These are phyloP conservation scores for Drosophila sp. DNA, from an alignment of 1,140 invertebrate species.

Conservation along the genomic window DNA sequence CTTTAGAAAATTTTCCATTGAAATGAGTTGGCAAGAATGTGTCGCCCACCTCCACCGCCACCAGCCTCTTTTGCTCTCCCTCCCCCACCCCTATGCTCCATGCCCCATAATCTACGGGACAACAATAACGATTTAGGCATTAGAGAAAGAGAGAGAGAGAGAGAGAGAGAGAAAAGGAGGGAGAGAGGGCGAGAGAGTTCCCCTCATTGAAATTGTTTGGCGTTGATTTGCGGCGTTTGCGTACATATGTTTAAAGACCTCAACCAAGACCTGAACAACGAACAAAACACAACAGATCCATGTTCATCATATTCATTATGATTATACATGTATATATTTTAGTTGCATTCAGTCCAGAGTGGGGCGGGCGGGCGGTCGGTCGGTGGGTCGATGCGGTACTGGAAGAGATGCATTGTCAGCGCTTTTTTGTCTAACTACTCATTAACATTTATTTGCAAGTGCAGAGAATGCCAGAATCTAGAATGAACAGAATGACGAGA, in stretches of 20 bases:
- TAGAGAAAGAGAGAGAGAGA: slow-evolving; percentile 35
- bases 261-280: slow-evolving; percentile 28
- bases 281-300: slow-evolving; percentile 26
- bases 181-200: no score
- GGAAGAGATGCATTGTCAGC: slow-evolving; percentile 65
- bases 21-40: slow-evolving; percentile 60
- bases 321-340: slow-evolving; percentile 38
- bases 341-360: slow-evolving; percentile 40
- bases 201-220: slow-evolving; percentile 62
- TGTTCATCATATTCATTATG: slow-evolving; percentile 46
- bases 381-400: neutral
- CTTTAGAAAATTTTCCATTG: slow-evolving; percentile 64
- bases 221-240: slow-evolving; percentile 64
- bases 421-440: slow-evolving; percentile 75
- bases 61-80: slow-evolving; percentile 1
- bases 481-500: slow-evolving; percentile 44
- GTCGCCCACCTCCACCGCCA: slow-evolving; percentile 42
- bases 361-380: neutral
- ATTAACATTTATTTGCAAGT: slow-evolving; percentile 81
- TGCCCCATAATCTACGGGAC: slow-evolving; percentile 2
- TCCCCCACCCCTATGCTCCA: neutral
- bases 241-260: slow-evolving; percentile 39
- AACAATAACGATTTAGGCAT: slow-evolving; percentile 76
- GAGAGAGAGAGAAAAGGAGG: no score
- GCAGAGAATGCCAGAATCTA: slow-evolving; percentile 50